Evolutionary conservation across 2,113 vertebrate genomes (phyloP).

Genomic region (Dolichotis patagonum): DNA sequence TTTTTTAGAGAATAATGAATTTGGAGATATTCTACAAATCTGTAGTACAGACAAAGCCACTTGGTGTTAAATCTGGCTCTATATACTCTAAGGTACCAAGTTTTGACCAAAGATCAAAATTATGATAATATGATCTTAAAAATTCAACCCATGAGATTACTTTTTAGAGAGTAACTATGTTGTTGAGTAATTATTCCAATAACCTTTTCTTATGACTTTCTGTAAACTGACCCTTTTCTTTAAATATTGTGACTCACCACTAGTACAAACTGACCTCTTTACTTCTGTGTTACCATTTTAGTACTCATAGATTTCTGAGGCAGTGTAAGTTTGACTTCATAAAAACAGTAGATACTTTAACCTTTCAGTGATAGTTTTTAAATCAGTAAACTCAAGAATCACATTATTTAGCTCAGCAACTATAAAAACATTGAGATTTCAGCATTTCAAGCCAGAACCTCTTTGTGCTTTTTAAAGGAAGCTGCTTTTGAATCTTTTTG

Average conservation of each 20-base stretch:
- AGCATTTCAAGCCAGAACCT: slow-evolving; percentile 62
- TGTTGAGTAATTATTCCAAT: not conserved
- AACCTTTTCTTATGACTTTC: slow-evolving; percentile 26
- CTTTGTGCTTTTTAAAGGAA: slow-evolving; percentile 78
- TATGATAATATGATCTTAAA: slow-evolving; percentile 51
- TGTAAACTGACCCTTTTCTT: slow-evolving; percentile 40
- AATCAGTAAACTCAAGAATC: slow-evolving; percentile 65
- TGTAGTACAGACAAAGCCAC: slow-evolving; percentile 19
- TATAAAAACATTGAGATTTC: slow-evolving; percentile 62
- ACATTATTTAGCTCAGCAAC: slow-evolving; percentile 58
- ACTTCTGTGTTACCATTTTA: not conserved
- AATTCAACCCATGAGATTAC: slow-evolving; percentile 48
- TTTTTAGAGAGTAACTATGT: slow-evolving; percentile 42
- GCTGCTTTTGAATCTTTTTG: slow-evolving; percentile 77
- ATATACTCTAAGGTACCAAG: slow-evolving; percentile 37
- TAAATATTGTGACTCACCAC: slow-evolving; percentile 31
- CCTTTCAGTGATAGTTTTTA: slow-evolving; percentile 61
- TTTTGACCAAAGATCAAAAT: slow-evolving; percentile 50
- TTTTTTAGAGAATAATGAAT: not conserved
- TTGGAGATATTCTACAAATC: slow-evolving; percentile 53
- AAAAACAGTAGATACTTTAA: slow-evolving; percentile 55
- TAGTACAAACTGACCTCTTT: slow-evolving; percentile 5
- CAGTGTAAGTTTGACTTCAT: slow-evolving; percentile 2
- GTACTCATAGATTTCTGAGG: slow-evolving; percentile 60
- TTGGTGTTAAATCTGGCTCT: slow-evolving; percentile 49